phyloP scores from a whole-genome alignment of 1,140 invertebrate genomes.

The Rhopalosiphum padi region DNA sequence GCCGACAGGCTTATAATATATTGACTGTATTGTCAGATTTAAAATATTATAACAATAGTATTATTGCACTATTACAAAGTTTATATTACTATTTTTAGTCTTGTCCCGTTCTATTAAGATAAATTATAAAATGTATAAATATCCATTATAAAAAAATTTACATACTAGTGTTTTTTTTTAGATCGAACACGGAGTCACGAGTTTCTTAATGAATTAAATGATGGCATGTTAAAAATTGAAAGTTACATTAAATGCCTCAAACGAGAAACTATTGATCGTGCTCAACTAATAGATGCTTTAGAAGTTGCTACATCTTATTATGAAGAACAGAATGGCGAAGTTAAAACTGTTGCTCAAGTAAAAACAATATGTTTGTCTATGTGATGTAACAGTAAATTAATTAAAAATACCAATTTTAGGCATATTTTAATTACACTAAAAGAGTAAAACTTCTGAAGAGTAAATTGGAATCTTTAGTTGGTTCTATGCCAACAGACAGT shows the following conservation, averaged over 20 bases:
- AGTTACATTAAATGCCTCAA: slow-evolving; percentile 81
- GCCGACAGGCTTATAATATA: too few species aligned
- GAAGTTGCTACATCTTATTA: slow-evolving; percentile 86
- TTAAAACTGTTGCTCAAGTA: slow-evolving; percentile 78
- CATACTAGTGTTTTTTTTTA: slow-evolving; percentile 62
- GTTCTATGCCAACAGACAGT: slow-evolving; percentile 69
- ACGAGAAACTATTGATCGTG: slow-evolving; percentile 81
- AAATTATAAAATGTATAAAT: too few species aligned
- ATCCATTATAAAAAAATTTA: background rate
- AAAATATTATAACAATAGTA: too few species aligned
- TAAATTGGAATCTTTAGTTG: slow-evolving; percentile 80
- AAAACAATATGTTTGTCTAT: slow-evolving; percentile 70
- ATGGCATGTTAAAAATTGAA: slow-evolving; percentile 79
- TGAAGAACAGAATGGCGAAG: slow-evolving; percentile 86
- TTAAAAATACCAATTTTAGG: slow-evolving; percentile 67
- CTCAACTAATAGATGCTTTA: slow-evolving; percentile 76
- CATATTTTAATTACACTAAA: slow-evolving; percentile 89
- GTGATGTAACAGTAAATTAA: slow-evolving; percentile 27
- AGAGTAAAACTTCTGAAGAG: slow-evolving; percentile 84
- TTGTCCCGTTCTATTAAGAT: too few species aligned
- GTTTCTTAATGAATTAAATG: slow-evolving; percentile 86
- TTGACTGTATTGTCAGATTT: background rate
- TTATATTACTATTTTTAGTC: background rate
- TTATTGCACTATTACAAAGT: background rate
- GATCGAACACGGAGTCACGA: slow-evolving; percentile 82